Base-by-base conservation (phyloP, 2,797 vertebrate genomes). In the Anisognathus igniventris region DNA sequence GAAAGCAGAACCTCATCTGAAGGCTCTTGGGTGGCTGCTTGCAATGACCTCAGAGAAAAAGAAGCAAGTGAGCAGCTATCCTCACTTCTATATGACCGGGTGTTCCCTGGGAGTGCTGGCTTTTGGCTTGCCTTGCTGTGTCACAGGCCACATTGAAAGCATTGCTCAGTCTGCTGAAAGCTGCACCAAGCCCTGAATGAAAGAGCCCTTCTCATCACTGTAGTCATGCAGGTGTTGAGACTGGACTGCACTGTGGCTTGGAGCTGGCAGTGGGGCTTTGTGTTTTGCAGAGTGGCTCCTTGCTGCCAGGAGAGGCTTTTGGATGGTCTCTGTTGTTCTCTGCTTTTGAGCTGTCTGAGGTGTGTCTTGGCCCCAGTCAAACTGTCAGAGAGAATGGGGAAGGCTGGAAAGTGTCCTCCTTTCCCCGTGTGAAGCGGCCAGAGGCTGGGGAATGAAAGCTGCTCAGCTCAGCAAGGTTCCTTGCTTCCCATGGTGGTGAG, bases 401-500 rank as follows among this genome's bases (percentile, higher is more conserved):
- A 66, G 25, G 33, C 44, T 78, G 24, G 28, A 44, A 90, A 50
- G 42, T 7, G 7, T 79, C 20, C 21, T 64, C 16, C 31, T 80
- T 75, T 86, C 40, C 40, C 16, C 6, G 6, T 1, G 6, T 0
- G 0, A 79, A 60, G 40, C 2, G 2, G 22, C 42, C 37, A 53
- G 76, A 57, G 57, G 39, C 58, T 88, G 48, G 30, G 44, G 48
- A 73, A 45, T 27, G 20, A 85, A 58, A 86, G 68, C 75, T 61
- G 40, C 71, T 79, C 3, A 0, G 21, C 15, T 22, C 48, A 74
- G 58, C 39, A 39, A 71, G 72, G 68, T 56, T n/a, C 65, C 58
- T 85, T 2, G 7, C 45, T 85, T 85, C 42, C 81, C 18, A 3
- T 77, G 0, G 0, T 4, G 24, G 44, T n/a, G 50, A 89, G 37